Evolutionary conservation across 2,888 invertebrate genomes (phyloP).

Genomic region (Endomychus coccineus): DNA sequence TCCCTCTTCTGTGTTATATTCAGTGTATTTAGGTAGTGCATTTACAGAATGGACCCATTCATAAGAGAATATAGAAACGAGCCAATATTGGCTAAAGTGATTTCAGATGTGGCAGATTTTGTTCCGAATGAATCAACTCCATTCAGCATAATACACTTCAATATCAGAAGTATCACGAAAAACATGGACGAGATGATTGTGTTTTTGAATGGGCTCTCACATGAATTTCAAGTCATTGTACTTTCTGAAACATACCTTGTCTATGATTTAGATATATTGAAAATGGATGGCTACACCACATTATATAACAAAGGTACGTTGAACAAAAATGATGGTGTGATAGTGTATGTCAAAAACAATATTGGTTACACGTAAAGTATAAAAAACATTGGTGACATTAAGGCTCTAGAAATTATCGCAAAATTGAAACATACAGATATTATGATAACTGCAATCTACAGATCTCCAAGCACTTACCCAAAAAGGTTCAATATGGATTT

Average conservation of each 20-base stretch:
- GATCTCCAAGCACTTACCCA: slow-evolving; percentile 1
- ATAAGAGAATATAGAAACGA: slow-evolving; percentile 1
- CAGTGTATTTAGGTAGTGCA: neutral
- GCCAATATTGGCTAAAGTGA: neutral
- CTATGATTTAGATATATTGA: slow-evolving; percentile 3
- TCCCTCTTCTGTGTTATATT: slow-evolving; percentile 1
- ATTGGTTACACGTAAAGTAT: neutral
- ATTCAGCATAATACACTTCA: neutral
- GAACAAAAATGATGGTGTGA: slow-evolving; percentile 4
- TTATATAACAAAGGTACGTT: neutral
- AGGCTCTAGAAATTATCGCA: neutral
- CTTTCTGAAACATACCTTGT: slow-evolving; percentile 3
- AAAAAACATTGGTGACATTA: slow-evolving; percentile 2
- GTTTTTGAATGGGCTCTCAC: slow-evolving; percentile 5
- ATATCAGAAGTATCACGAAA: slow-evolving; percentile 5
- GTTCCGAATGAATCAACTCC: neutral
- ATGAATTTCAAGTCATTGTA: slow-evolving; percentile 3
- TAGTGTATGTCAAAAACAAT: neutral
- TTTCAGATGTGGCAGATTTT: neutral
- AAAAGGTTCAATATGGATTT: slow-evolving; percentile 2
- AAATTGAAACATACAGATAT: neutral
- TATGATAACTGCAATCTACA: neutral
- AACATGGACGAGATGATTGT: slow-evolving; percentile 4
- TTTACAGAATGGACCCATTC: slow-evolving; percentile 3
- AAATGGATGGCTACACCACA: neutral